Evolutionary conservation across 1,140 invertebrate species (phyloP).

Genomic region (Panonychus citri): DNA sequence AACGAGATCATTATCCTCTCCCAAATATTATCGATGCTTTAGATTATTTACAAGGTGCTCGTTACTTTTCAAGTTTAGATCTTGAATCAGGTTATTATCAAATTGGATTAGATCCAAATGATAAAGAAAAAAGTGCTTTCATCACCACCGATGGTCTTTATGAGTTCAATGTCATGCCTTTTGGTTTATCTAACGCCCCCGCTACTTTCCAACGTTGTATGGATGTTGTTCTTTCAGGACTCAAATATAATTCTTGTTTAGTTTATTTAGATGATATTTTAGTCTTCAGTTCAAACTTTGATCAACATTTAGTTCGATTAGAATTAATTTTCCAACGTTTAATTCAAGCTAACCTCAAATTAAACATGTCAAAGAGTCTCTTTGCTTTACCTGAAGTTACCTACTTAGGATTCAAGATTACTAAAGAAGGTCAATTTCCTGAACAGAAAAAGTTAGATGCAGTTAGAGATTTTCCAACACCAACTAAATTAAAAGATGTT

Average conservation of each 20-base stretch:
- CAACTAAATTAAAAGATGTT: constrained; percentile 15
- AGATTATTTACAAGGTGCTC: background rate
- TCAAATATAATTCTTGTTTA: constrained; percentile 4
- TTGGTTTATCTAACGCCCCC: constrained; percentile 12
- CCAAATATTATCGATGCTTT: background rate
- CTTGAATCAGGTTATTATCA: constrained; percentile 7
- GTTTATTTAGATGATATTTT: constrained; percentile 18
- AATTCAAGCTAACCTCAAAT: constrained; percentile 9
- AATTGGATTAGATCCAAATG: background rate
- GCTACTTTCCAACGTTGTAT: constrained; percentile 15
- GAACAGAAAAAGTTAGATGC: constrained; percentile 17
- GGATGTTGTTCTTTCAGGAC: constrained; percentile 9
- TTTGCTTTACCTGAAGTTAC: constrained; percentile 8
- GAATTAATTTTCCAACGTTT: constrained; percentile 14
- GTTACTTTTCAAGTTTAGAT: constrained; percentile 6
- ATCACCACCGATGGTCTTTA: constrained; percentile 5
- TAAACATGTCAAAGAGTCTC: constrained; percentile 15
- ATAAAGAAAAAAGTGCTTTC: constrained; percentile 10
- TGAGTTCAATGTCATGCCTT: constrained; percentile 14
- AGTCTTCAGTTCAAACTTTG: constrained; percentile 12
- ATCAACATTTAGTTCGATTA: constrained; percentile 13
- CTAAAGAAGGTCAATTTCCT: constrained; percentile 12
- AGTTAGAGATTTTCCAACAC: constrained; percentile 16
- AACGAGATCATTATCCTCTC: constrained; percentile 1
- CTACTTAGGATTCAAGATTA: constrained; percentile 14